A percentile compares a stretch with the other conserved stretches of the same genome.
These are phyloP conservation scores for Griposia aprilina DNA, from an alignment of 2,888 invertebrate genomes.

Conservation along the genomic window DNA sequence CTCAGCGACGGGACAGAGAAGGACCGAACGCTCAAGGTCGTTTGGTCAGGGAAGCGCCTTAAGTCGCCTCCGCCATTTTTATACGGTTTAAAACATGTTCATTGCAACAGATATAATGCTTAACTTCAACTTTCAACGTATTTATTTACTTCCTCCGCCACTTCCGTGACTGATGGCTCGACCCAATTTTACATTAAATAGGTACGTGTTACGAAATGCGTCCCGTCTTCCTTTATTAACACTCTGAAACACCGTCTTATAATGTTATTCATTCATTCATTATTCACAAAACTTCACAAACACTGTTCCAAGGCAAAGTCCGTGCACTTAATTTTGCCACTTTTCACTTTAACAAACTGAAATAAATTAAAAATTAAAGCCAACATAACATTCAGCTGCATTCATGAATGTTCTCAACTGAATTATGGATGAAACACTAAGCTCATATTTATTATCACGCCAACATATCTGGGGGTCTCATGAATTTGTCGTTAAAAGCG, in stretches of 20 bases:
- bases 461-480: slow-evolving; percentile 65
- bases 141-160: slow-evolving; percentile 31
- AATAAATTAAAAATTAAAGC: slow-evolving; percentile 63
- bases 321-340: slow-evolving; percentile 57
- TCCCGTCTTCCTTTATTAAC: slow-evolving; percentile 40
- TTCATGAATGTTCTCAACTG: slow-evolving; percentile 53
- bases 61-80: slow-evolving; percentile 25
- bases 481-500: slow-evolving; percentile 76
- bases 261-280: slow-evolving; percentile 58
- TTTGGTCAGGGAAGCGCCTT: too few species aligned
- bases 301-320: slow-evolving; percentile 44
- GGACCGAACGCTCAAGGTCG: too few species aligned
- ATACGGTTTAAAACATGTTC: slow-evolving; percentile 31
- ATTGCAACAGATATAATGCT: slow-evolving; percentile 44
- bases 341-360: slow-evolving; percentile 60
- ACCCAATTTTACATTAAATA: slow-evolving; percentile 49
- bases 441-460: slow-evolving; percentile 71
- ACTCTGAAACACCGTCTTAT: slow-evolving; percentile 42
- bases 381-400: slow-evolving; percentile 51
- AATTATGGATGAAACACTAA: slow-evolving; percentile 66
- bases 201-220: slow-evolving; percentile 32
- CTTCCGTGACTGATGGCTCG: slow-evolving; percentile 28
- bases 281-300: slow-evolving; percentile 62
- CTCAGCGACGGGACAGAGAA: too few species aligned
- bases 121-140: slow-evolving; percentile 25